A percentile compares a stretch with the other conserved stretches of the same genome.
phyloP scores from a whole-genome alignment of 2,113 vertebrate species.

The Pedetes capensis region DNA sequence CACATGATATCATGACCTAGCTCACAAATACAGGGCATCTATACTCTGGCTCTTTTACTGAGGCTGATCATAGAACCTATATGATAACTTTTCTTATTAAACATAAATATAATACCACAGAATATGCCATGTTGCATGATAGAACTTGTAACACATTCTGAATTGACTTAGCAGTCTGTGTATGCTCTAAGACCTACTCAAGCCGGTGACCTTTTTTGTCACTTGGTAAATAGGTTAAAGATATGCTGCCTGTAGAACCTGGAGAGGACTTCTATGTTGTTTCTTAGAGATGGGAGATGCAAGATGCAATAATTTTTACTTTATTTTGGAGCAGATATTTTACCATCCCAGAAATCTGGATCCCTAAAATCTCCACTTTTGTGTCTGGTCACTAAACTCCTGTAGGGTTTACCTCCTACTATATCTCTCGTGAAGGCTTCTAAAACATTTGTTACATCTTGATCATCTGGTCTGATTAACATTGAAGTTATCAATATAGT shows the following conservation, averaged over 20 bases:
- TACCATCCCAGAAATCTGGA: background rate
- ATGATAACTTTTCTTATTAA: background rate
- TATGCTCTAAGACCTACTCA: background rate
- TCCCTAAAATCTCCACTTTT: background rate
- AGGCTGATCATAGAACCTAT: background rate
- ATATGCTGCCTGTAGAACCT: background rate
- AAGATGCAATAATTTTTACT: background rate
- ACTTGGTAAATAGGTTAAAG: background rate
- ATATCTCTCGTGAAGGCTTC: too few species aligned
- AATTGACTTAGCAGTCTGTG: background rate
- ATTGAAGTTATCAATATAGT: background rate
- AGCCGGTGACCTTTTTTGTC: background rate
- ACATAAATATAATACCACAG: background rate
- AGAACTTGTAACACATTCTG: background rate
- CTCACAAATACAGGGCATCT: background rate
- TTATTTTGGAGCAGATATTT: background rate
- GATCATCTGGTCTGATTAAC: background rate
- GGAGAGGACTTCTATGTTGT: background rate
- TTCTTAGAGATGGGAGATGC: background rate
- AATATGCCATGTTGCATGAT: too few species aligned
- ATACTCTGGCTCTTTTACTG: background rate
- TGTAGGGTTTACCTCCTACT: background rate
- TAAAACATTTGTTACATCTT: background rate
- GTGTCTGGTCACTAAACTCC: background rate
- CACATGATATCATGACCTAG: background rate